Evolutionary conservation across 2,888 invertebrate species (phyloP), one percentile per base, ranked within the genome.

Genomic region (Carcina quercana): DNA sequence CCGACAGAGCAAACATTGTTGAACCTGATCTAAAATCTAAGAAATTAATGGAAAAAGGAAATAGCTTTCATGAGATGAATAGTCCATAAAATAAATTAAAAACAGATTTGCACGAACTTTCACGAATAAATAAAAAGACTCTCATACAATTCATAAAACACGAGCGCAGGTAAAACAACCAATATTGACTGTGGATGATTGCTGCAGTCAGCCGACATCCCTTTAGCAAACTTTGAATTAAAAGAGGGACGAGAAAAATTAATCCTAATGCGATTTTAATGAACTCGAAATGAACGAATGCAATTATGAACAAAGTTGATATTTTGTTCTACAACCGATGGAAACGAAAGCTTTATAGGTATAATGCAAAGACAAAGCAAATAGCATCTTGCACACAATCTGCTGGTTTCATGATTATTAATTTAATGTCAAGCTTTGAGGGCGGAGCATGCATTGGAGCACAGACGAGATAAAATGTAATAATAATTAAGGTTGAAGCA

Each of bases 231-330:
- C 76, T 69, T 70, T 61, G 72, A 82, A 79, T 82, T 79, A 76
- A 82, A 82, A 78, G 63, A 61, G 75, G 80, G 74, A 79, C 72
- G 80, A 76, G 78, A 82, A 82, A 80, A 80, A 83, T 78, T 83
- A 83, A 83, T 82, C 83, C 82, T 82, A 83, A 83, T 82, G 75
- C 82, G 82, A 82, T 82, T 80, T 83, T 83, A 83, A 83, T 83
- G 82, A 83, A 82, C 73, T 70, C 67, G 64, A 74, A 80, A 76
- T 73, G 73, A 76, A 80, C 67, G 78, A 80, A 78, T 76, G 74
- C 67, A 69, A 61, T 76, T 76, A 80, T 82, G 79, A 79, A 79
- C 72, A n/a, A 76, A 79, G 74, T 71, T 61, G 55, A 67, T 65
- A 61, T 71, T 73, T 75, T 71, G 59, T 56, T 50, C 56, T 54